Evolutionary conservation across 1,140 invertebrate genomes (phyloP).

Genomic region (Drosophila arizonae): DNA sequence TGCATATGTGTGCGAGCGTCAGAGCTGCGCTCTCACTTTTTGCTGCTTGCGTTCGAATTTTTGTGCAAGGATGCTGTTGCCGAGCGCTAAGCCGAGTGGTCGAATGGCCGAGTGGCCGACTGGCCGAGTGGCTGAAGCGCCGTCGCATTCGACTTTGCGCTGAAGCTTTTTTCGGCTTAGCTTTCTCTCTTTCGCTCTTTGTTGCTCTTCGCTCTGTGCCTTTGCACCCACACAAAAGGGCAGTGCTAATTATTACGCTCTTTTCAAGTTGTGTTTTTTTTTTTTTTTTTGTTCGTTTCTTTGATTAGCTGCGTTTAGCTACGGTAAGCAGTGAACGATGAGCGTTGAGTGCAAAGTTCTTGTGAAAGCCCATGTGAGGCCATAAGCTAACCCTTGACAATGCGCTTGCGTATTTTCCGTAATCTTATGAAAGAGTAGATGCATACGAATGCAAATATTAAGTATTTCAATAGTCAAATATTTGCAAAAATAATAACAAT

Average conservation of each 20-base stretch:
- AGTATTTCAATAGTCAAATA: constrained; percentile 23
- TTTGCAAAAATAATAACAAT: constrained; percentile 5
- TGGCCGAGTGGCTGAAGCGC: not conserved
- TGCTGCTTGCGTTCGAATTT: constrained; percentile 7
- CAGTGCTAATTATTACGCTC: constrained; percentile 33
- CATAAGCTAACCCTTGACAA: constrained; percentile 50
- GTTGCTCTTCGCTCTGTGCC: constrained; percentile 16
- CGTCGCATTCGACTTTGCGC: constrained; percentile 30
- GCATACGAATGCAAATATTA: constrained; percentile 38
- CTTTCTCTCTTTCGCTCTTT: not conserved
- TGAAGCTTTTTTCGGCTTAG: constrained; percentile 16
- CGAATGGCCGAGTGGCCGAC: not conserved
- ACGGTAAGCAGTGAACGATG: not conserved
- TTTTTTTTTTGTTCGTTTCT: not conserved
- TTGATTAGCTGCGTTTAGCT: not conserved
- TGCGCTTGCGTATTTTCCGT: not conserved
- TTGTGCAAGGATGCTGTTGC: constrained; percentile 53
- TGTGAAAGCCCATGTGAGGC: constrained; percentile 32
- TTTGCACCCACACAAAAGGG: constrained; percentile 65
- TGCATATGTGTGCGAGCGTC: constrained; percentile 17
- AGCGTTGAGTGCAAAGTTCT: constrained; percentile 60
- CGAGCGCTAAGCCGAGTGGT: constrained; percentile 1
- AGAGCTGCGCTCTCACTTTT: constrained; percentile 19
- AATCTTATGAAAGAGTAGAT: constrained; percentile 13
- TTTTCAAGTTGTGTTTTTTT: constrained; percentile 33